phyloP scores from a whole-genome alignment of 2,113 vertebrate species.

The Crotalus viridis region DNA sequence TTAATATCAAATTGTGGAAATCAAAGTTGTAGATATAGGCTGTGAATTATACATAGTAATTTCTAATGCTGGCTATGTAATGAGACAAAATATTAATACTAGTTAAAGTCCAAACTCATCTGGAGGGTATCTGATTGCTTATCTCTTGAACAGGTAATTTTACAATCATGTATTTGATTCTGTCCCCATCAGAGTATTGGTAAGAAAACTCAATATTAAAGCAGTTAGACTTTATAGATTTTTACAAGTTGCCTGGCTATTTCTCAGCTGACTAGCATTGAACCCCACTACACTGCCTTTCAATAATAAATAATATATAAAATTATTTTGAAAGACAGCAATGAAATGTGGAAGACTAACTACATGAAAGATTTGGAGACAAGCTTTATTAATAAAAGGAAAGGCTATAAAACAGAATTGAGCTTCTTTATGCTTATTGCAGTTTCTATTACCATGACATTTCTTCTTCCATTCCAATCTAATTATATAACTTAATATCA shows the following conservation, averaged over 20 bases:
- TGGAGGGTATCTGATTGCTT: not conserved
- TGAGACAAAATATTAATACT: not conserved
- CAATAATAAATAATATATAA: not conserved
- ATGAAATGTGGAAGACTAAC: not conserved
- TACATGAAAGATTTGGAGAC: no score
- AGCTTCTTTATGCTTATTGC: not conserved
- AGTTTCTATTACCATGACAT: not conserved
- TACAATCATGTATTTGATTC: not conserved
- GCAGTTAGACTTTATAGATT: not conserved
- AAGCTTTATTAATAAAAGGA: not conserved
- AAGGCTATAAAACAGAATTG: not conserved
- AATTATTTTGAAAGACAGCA: not conserved
- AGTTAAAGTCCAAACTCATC: not conserved
- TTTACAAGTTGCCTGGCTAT: not conserved
- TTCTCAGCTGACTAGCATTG: not conserved
- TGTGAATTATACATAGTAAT: not conserved
- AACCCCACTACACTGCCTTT: not conserved
- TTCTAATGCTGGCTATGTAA: not conserved
- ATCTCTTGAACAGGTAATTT: not conserved
- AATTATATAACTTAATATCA: not conserved
- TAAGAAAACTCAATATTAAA: not conserved
- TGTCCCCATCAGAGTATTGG: no score
- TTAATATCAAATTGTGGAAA: not conserved
- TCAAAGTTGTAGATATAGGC: not conserved
- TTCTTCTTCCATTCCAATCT: not conserved